Percentiles rank a stretch among this genome's conserved stretches.
phyloP scores from a whole-genome alignment of 2,797 vertebrate genomes.

The Enteromius radiatus region DNA sequence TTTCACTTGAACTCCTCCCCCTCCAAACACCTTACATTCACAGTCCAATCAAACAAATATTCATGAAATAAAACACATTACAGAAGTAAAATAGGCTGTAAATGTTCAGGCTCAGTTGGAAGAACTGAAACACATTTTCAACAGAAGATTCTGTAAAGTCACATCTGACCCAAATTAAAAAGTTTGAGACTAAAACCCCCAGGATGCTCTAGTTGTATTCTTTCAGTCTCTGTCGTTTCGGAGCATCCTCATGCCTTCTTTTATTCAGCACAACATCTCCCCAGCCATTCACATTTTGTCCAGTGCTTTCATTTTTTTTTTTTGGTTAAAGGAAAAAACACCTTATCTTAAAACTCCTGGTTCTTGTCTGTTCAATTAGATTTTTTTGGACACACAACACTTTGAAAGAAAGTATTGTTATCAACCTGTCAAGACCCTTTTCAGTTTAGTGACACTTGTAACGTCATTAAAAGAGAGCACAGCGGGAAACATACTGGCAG shows the following conservation, averaged over 20 bases:
- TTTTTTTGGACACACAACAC: slow-evolving; percentile 8
- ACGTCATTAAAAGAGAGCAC: slow-evolving; percentile 4
- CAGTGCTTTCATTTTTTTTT: not conserved
- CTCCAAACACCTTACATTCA: not conserved
- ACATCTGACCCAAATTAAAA: slow-evolving; percentile 4
- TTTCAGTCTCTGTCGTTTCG: not conserved
- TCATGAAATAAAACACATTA: not conserved
- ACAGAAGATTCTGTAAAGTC: not conserved
- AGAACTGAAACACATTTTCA: not conserved
- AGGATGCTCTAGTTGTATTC: not conserved
- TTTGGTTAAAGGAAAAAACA: slow-evolving; percentile 13
- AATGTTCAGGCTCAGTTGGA: not conserved
- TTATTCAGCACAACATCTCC: slow-evolving; percentile 32
- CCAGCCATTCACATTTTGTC: slow-evolving; percentile 37
- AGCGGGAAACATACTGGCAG: not conserved
- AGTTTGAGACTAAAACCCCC: not conserved
- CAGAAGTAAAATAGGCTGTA: not conserved
- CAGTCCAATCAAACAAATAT: not conserved
- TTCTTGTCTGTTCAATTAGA: not conserved
- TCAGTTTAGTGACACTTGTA: slow-evolving; percentile 33
- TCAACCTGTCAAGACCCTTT: slow-evolving; percentile 42
- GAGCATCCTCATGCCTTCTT: not conserved
- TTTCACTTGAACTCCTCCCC: not conserved
- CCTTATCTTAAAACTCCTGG: slow-evolving; percentile 42
- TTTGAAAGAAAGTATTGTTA: slow-evolving; percentile 49